Conservation (phyloP, 2,113 vertebrate species). For the Macheiramphus alcinus region DNA sequence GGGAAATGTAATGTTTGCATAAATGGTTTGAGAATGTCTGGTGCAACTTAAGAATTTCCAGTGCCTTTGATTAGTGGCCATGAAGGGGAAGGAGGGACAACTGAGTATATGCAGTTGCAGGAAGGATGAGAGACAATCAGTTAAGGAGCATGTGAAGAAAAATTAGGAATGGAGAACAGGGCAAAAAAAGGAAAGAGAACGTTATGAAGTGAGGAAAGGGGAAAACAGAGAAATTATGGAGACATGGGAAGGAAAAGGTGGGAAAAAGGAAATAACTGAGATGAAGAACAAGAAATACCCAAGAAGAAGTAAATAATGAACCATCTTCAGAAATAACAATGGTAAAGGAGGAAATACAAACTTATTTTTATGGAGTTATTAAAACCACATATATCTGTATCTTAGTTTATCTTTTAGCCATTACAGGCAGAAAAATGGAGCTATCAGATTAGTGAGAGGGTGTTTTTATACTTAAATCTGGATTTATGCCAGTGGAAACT, state of each 20-base stretch:
- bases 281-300: neutral
- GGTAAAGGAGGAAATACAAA: neutral
- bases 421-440: neutral
- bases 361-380: neutral
- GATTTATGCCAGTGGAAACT: neutral
- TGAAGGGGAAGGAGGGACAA: neutral
- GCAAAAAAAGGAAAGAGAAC: neutral
- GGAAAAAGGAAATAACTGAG: neutral
- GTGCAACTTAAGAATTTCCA: neutral
- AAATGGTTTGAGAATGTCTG: neutral
- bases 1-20: neutral
- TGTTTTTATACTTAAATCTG: neutral
- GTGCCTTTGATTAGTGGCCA: neutral
- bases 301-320: neutral
- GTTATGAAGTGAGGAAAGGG: neutral
- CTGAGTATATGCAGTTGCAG: neutral
- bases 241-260: neutral
- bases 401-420: neutral
- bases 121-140: neutral
- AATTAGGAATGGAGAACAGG: neutral
- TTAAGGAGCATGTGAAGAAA: neutral
- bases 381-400: neutral
- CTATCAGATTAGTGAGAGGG: neutral
- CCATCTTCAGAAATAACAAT: neutral
- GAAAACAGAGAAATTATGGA: neutral